Evolutionary conservation across 2,888 invertebrate genomes (phyloP).

Genomic region (Melanostoma scalare): DNA sequence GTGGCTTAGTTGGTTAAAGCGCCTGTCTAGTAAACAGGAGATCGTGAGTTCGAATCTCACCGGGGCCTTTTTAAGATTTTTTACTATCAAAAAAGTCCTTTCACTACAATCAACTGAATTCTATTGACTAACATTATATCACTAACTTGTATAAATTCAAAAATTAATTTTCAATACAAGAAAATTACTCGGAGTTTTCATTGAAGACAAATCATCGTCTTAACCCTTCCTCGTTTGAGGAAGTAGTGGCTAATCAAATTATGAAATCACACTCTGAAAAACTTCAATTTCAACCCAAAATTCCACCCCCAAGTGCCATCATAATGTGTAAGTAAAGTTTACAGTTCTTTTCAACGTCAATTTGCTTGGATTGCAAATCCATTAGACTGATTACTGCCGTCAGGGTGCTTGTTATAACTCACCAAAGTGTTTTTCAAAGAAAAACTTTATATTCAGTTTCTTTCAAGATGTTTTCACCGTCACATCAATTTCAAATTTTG

Average conservation of each 20-base stretch:
- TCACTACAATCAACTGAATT: not conserved
- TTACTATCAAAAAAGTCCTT: no score
- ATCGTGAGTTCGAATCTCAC: slow-evolving; percentile 81
- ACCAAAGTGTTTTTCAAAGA: slow-evolving; percentile 15
- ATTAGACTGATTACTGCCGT: slow-evolving; percentile 61
- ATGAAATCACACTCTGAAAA: not conserved
- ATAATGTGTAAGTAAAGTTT: slow-evolving; percentile 47
- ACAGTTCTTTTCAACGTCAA: slow-evolving; percentile 23
- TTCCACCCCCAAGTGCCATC: slow-evolving; percentile 1
- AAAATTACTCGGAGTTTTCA: no score
- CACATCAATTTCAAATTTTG: slow-evolving; percentile 44
- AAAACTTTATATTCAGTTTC: slow-evolving; percentile 43
- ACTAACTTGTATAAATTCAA: not conserved
- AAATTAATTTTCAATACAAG: slow-evolving; percentile 1
- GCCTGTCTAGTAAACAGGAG: slow-evolving; percentile 82
- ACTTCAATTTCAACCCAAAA: not conserved
- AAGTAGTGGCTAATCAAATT: no score
- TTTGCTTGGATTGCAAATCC: slow-evolving; percentile 61
- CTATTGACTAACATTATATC: no score
- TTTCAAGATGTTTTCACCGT: slow-evolving; percentile 58
- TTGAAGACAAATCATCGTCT: no score
- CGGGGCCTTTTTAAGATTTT: slow-evolving; percentile 76
- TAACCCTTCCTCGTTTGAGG: no score
- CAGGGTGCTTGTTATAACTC: slow-evolving; percentile 16
- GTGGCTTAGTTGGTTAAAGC: slow-evolving; percentile 82